phyloP scores from a whole-genome alignment of 30 jellyfish, hydroid and myxozoan genomes.

The Rhopilema esculentum region DNA sequence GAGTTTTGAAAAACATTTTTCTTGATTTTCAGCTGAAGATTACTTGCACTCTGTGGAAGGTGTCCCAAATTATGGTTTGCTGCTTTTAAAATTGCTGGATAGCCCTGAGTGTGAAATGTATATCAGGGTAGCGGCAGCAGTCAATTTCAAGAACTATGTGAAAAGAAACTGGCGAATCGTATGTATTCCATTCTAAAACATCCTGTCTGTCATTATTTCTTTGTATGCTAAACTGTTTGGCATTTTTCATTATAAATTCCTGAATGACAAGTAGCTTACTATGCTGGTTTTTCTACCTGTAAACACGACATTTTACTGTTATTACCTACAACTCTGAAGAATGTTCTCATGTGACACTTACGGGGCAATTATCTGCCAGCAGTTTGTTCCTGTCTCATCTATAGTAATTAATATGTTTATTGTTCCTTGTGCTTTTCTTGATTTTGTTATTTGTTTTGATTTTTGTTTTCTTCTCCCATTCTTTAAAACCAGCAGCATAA shows the following conservation, averaged over 20 bases:
- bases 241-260: not conserved
- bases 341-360: too few relatives aligned
- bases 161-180: constrained; percentile 95
- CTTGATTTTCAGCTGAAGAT: constrained; percentile 73
- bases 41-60: constrained; percentile 85
- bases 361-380: too few relatives aligned
- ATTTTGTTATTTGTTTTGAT: too few relatives aligned
- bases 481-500: not conserved
- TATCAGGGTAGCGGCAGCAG: constrained; percentile 88
- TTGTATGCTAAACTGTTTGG: not conserved
- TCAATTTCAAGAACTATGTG: constrained; percentile 82
- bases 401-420: too few relatives aligned
- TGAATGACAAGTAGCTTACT: not conserved
- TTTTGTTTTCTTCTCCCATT: too few relatives aligned
- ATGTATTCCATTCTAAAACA: not conserved
- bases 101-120: constrained; percentile 72
- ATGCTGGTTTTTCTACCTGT: too few relatives aligned
- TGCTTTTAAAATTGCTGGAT: constrained; percentile 68
- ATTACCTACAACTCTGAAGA: too few relatives aligned
- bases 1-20: too few relatives aligned
- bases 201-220: not conserved
- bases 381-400: too few relatives aligned
- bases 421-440: too few relatives aligned
- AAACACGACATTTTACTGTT: too few relatives aligned
- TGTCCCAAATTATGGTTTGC: constrained; percentile 79